Conservation (phyloP, 2,888 invertebrate genomes). For the Adelphocoris suturalis region DNA sequence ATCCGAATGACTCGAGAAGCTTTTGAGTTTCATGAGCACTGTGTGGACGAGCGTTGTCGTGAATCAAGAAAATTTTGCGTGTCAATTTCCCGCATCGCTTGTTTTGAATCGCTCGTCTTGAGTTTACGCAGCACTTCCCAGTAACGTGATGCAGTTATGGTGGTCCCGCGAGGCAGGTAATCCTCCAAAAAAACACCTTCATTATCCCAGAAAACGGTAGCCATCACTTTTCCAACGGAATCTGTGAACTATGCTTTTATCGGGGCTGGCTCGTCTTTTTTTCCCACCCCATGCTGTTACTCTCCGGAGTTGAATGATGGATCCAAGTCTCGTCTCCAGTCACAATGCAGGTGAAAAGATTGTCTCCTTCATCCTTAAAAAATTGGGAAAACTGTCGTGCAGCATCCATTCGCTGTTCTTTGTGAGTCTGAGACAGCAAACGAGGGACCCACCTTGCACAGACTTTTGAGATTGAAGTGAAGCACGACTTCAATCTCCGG, state of each 20-base stretch:
- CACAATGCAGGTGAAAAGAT: background rate
- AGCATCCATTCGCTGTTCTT: conserved; percentile 3
- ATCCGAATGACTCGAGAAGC: background rate
- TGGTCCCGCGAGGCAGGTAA: conserved; percentile 65
- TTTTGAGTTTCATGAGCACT: conserved; percentile 81
- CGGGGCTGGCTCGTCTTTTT: background rate
- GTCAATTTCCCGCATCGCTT: background rate
- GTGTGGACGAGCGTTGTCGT: background rate
- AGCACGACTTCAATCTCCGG: background rate
- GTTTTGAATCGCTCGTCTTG: background rate
- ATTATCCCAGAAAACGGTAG: conserved; percentile 72
- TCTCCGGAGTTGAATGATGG: background rate
- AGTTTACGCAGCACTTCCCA: background rate
- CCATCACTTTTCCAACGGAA: conserved; percentile 63
- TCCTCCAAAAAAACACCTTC: conserved; percentile 65
- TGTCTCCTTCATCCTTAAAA: background rate
- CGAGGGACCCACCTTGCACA: conserved; percentile 26
- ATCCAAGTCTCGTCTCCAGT: background rate
- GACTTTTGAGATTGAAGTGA: background rate
- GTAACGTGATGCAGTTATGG: conserved; percentile 59
- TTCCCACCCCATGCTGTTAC: background rate
- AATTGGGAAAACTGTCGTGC: no score
- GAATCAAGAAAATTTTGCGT: background rate
- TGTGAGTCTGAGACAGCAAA: conserved; percentile 3
- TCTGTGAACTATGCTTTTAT: background rate